phyloP scores from a whole-genome alignment of 2,113 vertebrate genomes.

The Chloropsis hardwickii region DNA sequence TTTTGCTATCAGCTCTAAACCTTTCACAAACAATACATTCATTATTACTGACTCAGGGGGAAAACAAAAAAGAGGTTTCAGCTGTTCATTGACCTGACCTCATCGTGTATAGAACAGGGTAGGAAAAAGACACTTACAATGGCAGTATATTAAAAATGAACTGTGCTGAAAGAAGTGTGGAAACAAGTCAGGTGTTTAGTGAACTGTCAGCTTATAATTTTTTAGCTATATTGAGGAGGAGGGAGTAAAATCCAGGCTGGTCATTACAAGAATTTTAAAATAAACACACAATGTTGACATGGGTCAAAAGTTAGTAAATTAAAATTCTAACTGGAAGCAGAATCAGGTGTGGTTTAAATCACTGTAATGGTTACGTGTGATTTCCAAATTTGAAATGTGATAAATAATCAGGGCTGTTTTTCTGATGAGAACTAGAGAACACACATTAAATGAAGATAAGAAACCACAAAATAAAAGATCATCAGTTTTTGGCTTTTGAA shows the following conservation, averaged over 20 bases:
- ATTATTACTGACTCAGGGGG: conserved; percentile 9
- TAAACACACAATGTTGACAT: not conserved
- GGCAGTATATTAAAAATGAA: conserved; percentile 22
- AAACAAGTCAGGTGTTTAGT: not conserved
- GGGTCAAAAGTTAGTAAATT: not conserved
- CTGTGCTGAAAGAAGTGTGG: not conserved
- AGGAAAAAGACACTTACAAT: conserved; percentile 2
- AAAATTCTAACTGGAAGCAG: not conserved
- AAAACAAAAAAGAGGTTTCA: not conserved
- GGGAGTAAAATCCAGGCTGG: not conserved
- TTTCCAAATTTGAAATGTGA: not conserved
- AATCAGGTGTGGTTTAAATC: not conserved
- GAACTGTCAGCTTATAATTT: not conserved
- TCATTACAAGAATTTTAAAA: not conserved
- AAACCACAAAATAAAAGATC: not conserved
- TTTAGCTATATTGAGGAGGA: not conserved
- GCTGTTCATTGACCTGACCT: conserved; percentile 18
- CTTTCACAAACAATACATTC: conserved; percentile 37
- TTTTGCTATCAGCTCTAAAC: conserved; percentile 35
- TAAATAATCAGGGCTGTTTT: not conserved
- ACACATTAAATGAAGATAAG: not conserved
- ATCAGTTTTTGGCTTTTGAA: not conserved
- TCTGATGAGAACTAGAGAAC: not conserved
- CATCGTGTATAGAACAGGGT: not conserved
- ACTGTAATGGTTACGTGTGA: not conserved